Conservation (phyloP, 1,140 invertebrate species). For the Drosophila parabipectinata region DNA sequence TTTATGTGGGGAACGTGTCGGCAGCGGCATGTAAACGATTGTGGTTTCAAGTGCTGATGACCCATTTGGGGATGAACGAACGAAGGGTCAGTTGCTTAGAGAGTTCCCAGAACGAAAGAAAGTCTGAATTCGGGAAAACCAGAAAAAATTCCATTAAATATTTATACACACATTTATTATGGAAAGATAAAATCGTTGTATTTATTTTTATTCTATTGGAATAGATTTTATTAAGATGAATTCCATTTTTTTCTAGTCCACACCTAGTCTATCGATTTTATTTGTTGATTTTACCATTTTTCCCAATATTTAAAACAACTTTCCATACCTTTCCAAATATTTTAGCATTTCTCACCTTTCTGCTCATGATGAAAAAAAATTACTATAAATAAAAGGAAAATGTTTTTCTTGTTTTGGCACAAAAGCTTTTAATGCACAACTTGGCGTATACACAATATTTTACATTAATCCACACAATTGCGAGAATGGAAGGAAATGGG, state of each 20-base stretch:
- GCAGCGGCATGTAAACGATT: slow-evolving; percentile 21
- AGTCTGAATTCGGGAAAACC: not conserved
- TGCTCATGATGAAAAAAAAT: slow-evolving; percentile 7
- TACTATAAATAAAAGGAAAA: slow-evolving; percentile 66
- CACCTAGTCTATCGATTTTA: too few species aligned
- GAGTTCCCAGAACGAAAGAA: too few species aligned
- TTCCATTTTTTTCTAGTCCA: too few species aligned
- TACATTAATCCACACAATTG: slow-evolving; percentile 66
- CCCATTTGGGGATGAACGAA: slow-evolving; percentile 8
- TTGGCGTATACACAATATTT: slow-evolving; percentile 74
- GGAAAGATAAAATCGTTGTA: not conserved
- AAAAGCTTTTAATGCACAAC: slow-evolving; percentile 78
- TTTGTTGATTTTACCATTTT: slow-evolving; percentile 1
- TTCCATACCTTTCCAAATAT: slow-evolving; percentile 10
- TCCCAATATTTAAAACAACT: not conserved
- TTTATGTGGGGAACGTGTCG: slow-evolving; percentile 27
- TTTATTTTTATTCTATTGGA: slow-evolving; percentile 8
- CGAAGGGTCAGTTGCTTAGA: slow-evolving; percentile 18
- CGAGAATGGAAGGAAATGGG: slow-evolving; percentile 12
- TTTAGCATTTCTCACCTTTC: slow-evolving; percentile 3
- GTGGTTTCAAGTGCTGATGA: slow-evolving; percentile 36
- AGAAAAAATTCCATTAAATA: slow-evolving; percentile 1
- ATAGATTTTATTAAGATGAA: not conserved
- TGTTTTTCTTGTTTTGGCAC: slow-evolving; percentile 57
- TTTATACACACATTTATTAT: slow-evolving; percentile 15